Percentiles rank a stretch among this genome's conserved stretches.
phyloP scores from a whole-genome alignment of 1,140 invertebrate species.

The Sitobion miscanthi region DNA sequence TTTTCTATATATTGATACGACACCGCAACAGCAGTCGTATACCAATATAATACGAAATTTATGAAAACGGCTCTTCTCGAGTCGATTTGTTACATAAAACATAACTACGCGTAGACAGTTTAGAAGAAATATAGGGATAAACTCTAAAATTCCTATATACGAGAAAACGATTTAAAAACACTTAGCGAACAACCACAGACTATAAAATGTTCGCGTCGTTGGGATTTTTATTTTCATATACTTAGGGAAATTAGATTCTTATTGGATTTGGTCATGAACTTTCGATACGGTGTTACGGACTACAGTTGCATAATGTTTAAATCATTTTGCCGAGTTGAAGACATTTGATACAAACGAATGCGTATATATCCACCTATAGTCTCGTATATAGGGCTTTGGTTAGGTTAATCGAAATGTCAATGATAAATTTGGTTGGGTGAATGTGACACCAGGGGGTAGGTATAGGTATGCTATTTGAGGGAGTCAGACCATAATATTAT shows the following conservation, averaged over 20 bases:
- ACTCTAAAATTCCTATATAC: not conserved
- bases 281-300: not conserved
- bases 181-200: not conserved
- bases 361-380: not conserved
- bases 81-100: not conserved
- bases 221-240: constrained; percentile 2
- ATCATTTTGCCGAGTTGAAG: not conserved
- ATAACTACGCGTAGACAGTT: not conserved
- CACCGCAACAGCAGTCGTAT: not conserved
- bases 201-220: not conserved
- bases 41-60: not conserved
- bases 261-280: constrained; percentile 2
- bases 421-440: not conserved
- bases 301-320: not conserved
- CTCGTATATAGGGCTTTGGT: not conserved
- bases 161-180: constrained; percentile 6
- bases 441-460: not conserved
- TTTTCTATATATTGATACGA: not conserved
- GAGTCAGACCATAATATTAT: not conserved
- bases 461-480: not conserved
- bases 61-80: not conserved
- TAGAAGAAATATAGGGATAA: not conserved
- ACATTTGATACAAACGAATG: not conserved
- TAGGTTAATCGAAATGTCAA: not conserved
- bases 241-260: constrained; percentile 10